These are phyloP conservation scores for Calyptomena viridis DNA, from an alignment of 2,113 vertebrate genomes.

Conservation along the genomic window DNA sequence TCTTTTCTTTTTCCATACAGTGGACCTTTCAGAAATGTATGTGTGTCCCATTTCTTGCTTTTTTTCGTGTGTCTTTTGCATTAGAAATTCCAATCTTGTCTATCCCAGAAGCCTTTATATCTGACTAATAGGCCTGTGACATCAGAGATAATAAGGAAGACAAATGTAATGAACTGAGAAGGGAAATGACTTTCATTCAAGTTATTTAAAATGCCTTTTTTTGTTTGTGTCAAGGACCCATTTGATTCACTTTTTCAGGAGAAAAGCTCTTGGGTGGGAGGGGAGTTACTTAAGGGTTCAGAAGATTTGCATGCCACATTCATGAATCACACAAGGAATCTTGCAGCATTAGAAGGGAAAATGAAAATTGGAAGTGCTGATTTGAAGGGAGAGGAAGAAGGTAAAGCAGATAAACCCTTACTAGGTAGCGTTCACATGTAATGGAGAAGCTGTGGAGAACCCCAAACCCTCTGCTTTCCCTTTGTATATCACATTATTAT, in stretches of 20 bases:
- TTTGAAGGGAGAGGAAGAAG: not conserved
- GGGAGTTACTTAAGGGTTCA: not conserved
- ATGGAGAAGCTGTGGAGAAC: not conserved
- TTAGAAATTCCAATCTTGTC: not conserved
- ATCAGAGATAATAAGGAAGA: not conserved
- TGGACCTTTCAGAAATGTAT: not conserved
- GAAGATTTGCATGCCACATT: not conserved
- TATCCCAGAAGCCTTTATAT: not conserved
- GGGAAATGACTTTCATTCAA: not conserved
- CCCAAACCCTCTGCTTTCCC: not conserved
- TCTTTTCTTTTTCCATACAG: not conserved
- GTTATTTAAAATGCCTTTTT: conserved; percentile 20
- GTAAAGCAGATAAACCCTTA: not conserved
- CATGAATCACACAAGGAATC: not conserved
- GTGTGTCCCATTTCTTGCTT: not conserved
- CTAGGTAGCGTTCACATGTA: not conserved
- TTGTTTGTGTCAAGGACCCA: not conserved
- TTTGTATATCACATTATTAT: not conserved
- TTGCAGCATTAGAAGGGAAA: not conserved
- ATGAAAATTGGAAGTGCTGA: not conserved
- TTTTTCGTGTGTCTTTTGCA: not conserved
- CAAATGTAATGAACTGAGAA: conserved; percentile 15
- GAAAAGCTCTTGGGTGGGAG: conserved; percentile 18
- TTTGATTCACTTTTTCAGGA: conserved; percentile 17
- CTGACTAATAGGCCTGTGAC: not conserved